Evolutionary conservation across 2,797 vertebrate species (phyloP).

Genomic region (Ptychadena robeensis): DNA sequence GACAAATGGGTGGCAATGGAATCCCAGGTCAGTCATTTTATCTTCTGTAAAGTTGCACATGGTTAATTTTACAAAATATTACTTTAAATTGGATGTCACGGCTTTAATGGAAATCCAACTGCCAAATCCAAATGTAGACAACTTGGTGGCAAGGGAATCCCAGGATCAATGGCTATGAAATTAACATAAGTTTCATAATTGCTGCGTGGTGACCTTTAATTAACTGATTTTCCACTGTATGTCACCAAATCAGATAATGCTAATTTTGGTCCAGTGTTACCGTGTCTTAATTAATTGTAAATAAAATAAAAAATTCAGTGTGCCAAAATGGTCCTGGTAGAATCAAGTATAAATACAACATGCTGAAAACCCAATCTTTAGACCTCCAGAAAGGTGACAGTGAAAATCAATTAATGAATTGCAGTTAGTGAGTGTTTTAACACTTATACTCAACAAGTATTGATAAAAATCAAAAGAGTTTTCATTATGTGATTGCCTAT

Average conservation of each 20-base stretch:
- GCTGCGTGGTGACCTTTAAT: not conserved
- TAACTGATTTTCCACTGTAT: not conserved
- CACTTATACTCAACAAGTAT: slow-evolving; percentile 21
- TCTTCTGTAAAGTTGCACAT: not conserved
- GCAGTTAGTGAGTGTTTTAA: slow-evolving; percentile 8
- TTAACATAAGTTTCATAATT: not conserved
- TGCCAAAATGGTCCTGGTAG: slow-evolving; percentile 2
- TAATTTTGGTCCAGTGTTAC: not conserved
- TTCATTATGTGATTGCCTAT: slow-evolving; percentile 6
- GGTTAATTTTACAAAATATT: not conserved
- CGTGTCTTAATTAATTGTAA: not conserved
- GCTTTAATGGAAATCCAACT: too few relatives aligned
- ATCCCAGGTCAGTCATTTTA: too few relatives aligned
- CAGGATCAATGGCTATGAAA: not conserved
- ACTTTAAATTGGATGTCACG: not conserved
- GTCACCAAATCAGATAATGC: slow-evolving; percentile 1
- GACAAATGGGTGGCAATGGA: too few relatives aligned
- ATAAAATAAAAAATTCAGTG: not conserved
- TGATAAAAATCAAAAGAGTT: slow-evolving; percentile 17
- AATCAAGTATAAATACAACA: not conserved
- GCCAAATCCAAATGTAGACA: not conserved
- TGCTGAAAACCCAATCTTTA: not conserved
- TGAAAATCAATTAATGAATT: slow-evolving; percentile 26
- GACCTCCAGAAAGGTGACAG: slow-evolving; percentile 8
- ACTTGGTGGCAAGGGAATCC: not conserved